phyloP scores from a whole-genome alignment of 1,140 invertebrate species.

The Drosophila kepulauana region DNA sequence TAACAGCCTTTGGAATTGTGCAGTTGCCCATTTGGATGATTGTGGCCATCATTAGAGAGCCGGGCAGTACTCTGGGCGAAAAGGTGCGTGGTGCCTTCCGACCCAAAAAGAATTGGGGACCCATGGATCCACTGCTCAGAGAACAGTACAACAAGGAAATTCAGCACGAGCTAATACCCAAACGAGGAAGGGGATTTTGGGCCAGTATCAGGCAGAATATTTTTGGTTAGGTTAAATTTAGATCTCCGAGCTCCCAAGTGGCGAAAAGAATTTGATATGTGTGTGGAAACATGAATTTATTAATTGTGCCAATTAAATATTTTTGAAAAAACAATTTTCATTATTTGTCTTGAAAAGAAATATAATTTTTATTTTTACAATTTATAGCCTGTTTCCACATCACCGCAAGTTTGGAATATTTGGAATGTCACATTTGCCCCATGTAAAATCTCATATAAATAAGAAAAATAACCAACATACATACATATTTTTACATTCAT shows the following conservation, averaged over 20 bases:
- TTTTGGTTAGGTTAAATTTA: constrained; percentile 40
- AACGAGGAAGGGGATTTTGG: constrained; percentile 63
- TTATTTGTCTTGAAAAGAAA: no score
- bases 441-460: no score
- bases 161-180: constrained; percentile 60
- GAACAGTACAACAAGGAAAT: constrained; percentile 81
- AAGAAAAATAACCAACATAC: no score
- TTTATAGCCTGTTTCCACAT: no score
- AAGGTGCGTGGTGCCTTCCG: constrained; percentile 85
- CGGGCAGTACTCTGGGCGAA: constrained; percentile 63
- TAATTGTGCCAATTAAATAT: no score
- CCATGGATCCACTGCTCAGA: constrained; percentile 74
- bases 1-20: constrained; percentile 86
- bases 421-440: no score
- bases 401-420: no score
- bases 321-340: no score
- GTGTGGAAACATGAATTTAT: constrained; percentile 1
- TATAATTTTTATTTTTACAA: no score
- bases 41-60: constrained; percentile 85
- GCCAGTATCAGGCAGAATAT: constrained; percentile 74
- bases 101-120: constrained; percentile 87
- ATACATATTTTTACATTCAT: no score
- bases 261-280: constrained; percentile 20
- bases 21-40: constrained; percentile 87
- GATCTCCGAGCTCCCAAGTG: constrained; percentile 14